These are phyloP conservation scores for Thysanoteuthis rhombus DNA, from an alignment of 2,888 invertebrate species.

Conservation along the genomic window DNA sequence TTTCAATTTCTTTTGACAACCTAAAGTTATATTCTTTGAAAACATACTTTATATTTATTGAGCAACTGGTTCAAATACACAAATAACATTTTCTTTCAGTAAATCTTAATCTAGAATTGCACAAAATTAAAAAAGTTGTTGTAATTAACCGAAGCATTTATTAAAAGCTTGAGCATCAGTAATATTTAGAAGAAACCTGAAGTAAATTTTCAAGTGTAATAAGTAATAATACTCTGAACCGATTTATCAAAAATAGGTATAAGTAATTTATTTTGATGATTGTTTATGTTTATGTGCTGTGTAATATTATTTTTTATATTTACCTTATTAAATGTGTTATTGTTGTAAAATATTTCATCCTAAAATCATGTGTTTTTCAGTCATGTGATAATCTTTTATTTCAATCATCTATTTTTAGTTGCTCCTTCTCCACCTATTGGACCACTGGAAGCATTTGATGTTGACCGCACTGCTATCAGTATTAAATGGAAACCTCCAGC, in stretches of 20 bases:
- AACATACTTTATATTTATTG: too few species aligned
- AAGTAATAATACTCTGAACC: background rate
- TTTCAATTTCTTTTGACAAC: background rate
- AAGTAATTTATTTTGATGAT: background rate
- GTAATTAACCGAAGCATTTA: background rate
- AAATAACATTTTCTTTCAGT: too few species aligned
- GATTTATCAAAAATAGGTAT: background rate
- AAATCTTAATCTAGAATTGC: too few species aligned
- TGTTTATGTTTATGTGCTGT: background rate
- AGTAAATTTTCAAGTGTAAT: background rate
- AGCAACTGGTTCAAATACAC: too few species aligned
- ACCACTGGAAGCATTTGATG: slow-evolving; percentile 41
- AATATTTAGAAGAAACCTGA: background rate
- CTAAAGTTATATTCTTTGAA: background rate
- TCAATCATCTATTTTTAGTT: slow-evolving; percentile 36
- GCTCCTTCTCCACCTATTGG: slow-evolving; percentile 45
- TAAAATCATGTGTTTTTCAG: background rate
- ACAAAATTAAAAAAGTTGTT: too few species aligned
- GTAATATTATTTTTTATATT: background rate
- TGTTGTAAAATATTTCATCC: background rate
- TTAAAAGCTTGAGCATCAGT: background rate
- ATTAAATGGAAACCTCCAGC: slow-evolving; percentile 45
- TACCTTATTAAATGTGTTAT: background rate
- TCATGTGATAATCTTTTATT: background rate
- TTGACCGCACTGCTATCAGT: slow-evolving; percentile 40